Conservation (phyloP, 2,797 vertebrate species). For the Nasua narica region DNA sequence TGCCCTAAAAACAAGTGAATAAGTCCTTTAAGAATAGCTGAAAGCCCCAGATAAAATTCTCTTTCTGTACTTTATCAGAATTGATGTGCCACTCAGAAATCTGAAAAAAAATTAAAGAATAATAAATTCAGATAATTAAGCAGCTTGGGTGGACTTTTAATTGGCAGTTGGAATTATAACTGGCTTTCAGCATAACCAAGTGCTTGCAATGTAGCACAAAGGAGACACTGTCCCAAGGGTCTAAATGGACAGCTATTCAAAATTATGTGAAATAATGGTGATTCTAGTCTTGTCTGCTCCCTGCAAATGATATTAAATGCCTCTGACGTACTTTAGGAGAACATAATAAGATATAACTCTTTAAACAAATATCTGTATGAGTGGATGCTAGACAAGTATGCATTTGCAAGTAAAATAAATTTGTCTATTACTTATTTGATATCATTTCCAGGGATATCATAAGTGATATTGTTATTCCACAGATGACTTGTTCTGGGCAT, state of each 20-base stretch:
- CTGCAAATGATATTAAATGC: not conserved
- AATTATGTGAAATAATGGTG: not conserved
- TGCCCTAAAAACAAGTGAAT: not conserved
- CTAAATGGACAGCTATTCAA: not conserved
- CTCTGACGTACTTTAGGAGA: not conserved
- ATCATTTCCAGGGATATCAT: conserved; percentile 56
- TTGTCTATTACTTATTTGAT: conserved; percentile 60
- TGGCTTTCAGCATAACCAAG: not conserved
- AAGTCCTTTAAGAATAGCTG: not conserved
- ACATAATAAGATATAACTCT: not conserved
- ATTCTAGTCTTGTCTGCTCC: conserved; percentile 17
- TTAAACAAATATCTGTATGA: conserved; percentile 45
- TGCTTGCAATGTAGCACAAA: not conserved
- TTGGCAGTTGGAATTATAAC: not conserved
- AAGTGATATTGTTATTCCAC: conserved; percentile 57
- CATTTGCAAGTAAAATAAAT: conserved; percentile 64
- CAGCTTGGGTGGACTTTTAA: not conserved
- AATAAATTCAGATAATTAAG: conserved; percentile 21
- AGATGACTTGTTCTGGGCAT: conserved; percentile 55
- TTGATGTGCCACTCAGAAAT: not conserved
- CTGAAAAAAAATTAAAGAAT: not conserved
- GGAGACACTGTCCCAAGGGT: not conserved
- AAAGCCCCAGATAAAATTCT: not conserved
- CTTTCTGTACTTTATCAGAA: not conserved
- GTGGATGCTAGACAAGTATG: conserved; percentile 40